Conservation (phyloP, 2,113 vertebrate genomes). For the Chelonoidis abingdonii region DNA sequence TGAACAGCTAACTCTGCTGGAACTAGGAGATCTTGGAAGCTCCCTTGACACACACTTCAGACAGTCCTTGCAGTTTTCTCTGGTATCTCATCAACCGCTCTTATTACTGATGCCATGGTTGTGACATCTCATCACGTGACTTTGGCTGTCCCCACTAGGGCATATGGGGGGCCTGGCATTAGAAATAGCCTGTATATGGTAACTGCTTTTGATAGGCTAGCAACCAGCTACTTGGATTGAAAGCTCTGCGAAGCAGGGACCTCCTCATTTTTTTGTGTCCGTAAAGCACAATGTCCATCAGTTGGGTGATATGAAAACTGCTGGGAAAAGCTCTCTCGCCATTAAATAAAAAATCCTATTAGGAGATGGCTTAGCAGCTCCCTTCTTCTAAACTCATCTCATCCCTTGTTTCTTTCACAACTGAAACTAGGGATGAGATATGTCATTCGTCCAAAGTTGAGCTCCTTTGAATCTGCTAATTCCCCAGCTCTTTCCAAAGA, state of each 20-base stretch:
- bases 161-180: neutral
- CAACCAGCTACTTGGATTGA: neutral
- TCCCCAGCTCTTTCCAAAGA: neutral
- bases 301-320: neutral
- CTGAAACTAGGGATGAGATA: neutral
- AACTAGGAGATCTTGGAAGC: neutral
- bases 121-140: neutral
- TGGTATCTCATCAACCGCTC: neutral
- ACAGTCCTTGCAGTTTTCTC: neutral
- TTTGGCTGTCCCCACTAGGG: neutral
- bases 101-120: neutral
- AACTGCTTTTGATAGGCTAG: neutral
- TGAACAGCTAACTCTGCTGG: neutral
- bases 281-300: neutral
- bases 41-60: neutral
- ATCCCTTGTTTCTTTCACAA: neutral
- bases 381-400: neutral
- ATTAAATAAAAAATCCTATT: neutral
- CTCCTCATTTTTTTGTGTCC: neutral
- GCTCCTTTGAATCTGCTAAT: neutral
- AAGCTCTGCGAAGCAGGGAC: neutral
- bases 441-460: neutral
- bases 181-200: neutral
- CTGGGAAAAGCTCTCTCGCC: neutral
- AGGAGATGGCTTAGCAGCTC: neutral